These are phyloP conservation scores for Parthenolecanium corni DNA, from an alignment of 2,888 invertebrate genomes.

Conservation along the genomic window DNA sequence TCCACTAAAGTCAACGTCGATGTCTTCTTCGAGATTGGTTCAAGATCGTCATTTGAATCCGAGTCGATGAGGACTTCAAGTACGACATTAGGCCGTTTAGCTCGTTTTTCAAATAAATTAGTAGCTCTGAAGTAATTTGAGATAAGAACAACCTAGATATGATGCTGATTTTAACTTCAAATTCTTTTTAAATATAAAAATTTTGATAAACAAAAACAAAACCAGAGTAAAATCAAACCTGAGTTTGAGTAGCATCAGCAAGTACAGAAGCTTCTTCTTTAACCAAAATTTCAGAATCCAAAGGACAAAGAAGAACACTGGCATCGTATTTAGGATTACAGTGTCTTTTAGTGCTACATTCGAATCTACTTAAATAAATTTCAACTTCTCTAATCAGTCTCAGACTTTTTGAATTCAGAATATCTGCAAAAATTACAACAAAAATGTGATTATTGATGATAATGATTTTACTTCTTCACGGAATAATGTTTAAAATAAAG, in stretches of 20 bases:
- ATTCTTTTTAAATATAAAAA: too few species aligned
- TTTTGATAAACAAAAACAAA: too few species aligned
- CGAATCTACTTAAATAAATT: conserved; percentile 65
- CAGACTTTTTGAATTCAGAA: conserved; percentile 44
- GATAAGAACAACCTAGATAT: too few species aligned
- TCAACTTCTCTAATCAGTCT: conserved; percentile 65
- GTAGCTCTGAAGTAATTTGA: too few species aligned
- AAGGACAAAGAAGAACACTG: conserved; percentile 10
- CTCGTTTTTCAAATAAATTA: too few species aligned
- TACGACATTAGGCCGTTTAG: too few species aligned
- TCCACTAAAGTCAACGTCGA: not conserved
- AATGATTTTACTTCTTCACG: not conserved
- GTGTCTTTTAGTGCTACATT: conserved; percentile 55
- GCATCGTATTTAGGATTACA: conserved; percentile 63
- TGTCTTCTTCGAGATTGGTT: not conserved
- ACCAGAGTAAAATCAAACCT: not conserved
- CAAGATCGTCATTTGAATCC: conserved; percentile 1
- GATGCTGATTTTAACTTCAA: too few species aligned
- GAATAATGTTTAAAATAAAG: conserved; percentile 18
- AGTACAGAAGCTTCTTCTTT: conserved; percentile 37
- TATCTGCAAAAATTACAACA: conserved; percentile 34
- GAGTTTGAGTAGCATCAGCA: conserved; percentile 42
- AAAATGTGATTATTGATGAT: too few species aligned
- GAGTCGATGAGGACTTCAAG: conserved; percentile 1
- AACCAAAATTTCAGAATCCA: conserved; percentile 1